Base-by-base conservation (phyloP, 1,140 invertebrate genomes). In the Triops cancriformis region DNA sequence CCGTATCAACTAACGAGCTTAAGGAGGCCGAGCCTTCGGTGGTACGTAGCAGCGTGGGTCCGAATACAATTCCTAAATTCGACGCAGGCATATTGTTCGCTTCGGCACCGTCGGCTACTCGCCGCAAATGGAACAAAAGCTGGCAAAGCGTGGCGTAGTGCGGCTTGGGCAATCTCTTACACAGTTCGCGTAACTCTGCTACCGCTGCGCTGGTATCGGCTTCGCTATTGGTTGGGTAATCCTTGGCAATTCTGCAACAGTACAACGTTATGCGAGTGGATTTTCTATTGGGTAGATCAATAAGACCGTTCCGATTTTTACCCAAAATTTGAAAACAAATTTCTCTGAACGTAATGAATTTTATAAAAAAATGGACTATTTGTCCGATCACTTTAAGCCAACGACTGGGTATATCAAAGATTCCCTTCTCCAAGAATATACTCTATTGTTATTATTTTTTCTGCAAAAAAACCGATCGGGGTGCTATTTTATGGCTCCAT, bases 41-140 rank as follows among this genome's bases (percentile, higher is more conserved):
- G 31, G 87, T 86, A 79, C 87, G 81, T 9, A 89, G 83, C 37
- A 89, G 80, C 12, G 89, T 89, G 74, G 89, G 89, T 74, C 88
- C 89, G 84, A 89, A 89, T 12, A 89, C 88, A 79, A 89, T 89
- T 4, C 88, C 88, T 42, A 89, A 82, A 81, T 89, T 89, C 78
- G 85, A 87, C 2, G 88, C 82, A 28, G 85, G 87, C 89, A 89
- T 89, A 78, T 89, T 88, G 80, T 89, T 89, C 9, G 83, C 78
- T 31, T 85, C 83, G n/a, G 82, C 76, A 31, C 83, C 78, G 26
- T 76, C 73, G 5, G 82, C 79, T 23, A 85, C 81, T 82, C 85
- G 83, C 73, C 86, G 81, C 78, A 89, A 82, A 82, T 89, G 88
- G 80, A 86, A 84, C 83, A 88, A 87, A 18, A 89, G 82, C 27